Evolutionary conservation across 2,797 vertebrate genomes (phyloP).

Genomic region (Hypotaenidia philippensis): DNA sequence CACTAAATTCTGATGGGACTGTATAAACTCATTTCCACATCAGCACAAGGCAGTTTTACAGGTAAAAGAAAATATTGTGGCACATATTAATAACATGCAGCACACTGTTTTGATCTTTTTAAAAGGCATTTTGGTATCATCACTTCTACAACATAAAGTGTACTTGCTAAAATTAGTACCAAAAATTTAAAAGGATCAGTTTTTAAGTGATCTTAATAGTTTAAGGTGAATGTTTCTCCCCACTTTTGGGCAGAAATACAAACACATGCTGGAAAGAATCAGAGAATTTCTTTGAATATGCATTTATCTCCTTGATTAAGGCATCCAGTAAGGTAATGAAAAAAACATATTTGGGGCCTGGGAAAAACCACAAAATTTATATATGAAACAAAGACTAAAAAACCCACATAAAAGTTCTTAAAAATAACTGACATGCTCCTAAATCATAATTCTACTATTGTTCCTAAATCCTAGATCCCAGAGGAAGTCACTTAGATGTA

Average conservation of each 20-base stretch:
- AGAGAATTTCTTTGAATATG: neutral
- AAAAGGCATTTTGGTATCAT: neutral
- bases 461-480: neutral
- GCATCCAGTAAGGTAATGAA: neutral
- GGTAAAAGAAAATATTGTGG: constrained; percentile 1
- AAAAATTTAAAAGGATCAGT: neutral
- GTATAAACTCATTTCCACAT: neutral
- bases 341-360: neutral
- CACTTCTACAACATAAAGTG: neutral
- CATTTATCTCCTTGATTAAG: neutral
- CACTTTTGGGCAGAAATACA: neutral
- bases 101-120: neutral
- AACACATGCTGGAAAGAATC: neutral
- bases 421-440: neutral
- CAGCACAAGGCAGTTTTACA: neutral
- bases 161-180: neutral
- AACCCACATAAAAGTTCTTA: neutral
- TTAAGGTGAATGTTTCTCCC: neutral
- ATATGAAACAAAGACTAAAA: neutral
- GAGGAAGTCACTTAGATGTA: neutral
- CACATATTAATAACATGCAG: neutral
- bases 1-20: neutral
- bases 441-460: neutral
- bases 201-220: neutral
- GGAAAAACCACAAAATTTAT: neutral